A percentile compares a stretch with the other conserved stretches of the same genome.
phyloP scores from a whole-genome alignment of 1,140 invertebrate species.

The Pararge aegeria region DNA sequence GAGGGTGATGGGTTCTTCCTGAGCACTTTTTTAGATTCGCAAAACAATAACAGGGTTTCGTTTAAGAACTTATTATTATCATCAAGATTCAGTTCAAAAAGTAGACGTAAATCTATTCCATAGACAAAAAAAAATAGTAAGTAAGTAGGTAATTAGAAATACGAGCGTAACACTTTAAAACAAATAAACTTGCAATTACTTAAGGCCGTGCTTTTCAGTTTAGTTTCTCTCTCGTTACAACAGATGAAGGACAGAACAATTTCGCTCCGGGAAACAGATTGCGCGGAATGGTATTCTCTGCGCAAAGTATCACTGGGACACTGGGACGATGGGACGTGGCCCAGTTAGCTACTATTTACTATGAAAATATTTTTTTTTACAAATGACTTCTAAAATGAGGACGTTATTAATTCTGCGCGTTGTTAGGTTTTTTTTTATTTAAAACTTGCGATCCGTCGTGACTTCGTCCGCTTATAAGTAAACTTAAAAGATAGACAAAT shows the following conservation, averaged over 20 bases:
- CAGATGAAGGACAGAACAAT: constrained; percentile 2
- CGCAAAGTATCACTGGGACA: neutral
- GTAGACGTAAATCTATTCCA: too few relatives aligned
- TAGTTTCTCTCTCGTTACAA: neutral
- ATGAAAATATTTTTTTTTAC: neutral
- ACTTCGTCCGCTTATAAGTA: too few relatives aligned
- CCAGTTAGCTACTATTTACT: neutral
- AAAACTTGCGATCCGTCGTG: too few relatives aligned
- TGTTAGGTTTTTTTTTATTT: neutral
- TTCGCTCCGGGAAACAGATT: neutral
- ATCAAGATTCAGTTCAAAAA: too few relatives aligned
- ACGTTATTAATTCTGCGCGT: too few relatives aligned
- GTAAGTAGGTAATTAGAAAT: neutral
- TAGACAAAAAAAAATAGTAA: too few relatives aligned
- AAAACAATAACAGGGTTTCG: too few relatives aligned
- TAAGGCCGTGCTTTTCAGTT: neutral
- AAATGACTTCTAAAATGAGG: too few relatives aligned
- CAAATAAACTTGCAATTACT: neutral
- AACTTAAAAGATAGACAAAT: too few relatives aligned
- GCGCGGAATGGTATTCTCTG: neutral
- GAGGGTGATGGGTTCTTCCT: too few relatives aligned
- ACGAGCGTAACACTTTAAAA: neutral
- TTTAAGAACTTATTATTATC: too few relatives aligned
- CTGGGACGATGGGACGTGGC: neutral
- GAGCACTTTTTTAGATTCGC: too few relatives aligned